Conservation (phyloP, 2,113 vertebrate genomes). For the Podiceps cristatus region DNA sequence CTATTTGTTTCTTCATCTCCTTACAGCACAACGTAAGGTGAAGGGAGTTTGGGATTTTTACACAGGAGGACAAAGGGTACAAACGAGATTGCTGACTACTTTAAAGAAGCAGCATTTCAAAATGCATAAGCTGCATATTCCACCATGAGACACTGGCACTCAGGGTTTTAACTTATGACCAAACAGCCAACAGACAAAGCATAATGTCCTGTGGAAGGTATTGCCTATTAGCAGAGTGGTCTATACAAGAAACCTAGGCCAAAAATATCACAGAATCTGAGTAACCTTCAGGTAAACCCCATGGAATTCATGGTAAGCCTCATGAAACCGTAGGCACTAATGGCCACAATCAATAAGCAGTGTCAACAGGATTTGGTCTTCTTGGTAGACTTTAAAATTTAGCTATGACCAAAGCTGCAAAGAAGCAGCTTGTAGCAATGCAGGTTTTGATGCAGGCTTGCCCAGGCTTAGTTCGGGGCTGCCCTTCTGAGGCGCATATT, state of each 20-base stretch:
- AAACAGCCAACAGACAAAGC: background rate
- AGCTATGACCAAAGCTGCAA: background rate
- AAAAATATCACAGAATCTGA: background rate
- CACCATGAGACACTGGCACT: background rate
- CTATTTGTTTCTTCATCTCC: background rate
- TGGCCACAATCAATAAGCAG: background rate
- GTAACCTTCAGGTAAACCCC: background rate
- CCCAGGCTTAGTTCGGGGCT: background rate
- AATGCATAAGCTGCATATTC: background rate
- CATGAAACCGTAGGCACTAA: background rate
- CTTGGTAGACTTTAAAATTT: background rate
- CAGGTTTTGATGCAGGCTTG: background rate
- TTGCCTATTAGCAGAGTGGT: background rate
- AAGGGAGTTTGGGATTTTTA: background rate
- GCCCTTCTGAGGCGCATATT: background rate
- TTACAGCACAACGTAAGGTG: background rate
- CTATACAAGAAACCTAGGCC: background rate
- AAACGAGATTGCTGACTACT: fast-evolving
- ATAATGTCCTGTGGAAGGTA: background rate
- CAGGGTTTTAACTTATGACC: fast-evolving
- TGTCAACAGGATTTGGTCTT: background rate
- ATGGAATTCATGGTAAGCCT: background rate
- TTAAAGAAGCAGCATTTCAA: background rate
- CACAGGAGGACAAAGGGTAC: fast-evolving
- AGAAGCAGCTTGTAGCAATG: background rate